phyloP scores from a whole-genome alignment of 2,113 vertebrate species.

The Amphiprion ocellaris region DNA sequence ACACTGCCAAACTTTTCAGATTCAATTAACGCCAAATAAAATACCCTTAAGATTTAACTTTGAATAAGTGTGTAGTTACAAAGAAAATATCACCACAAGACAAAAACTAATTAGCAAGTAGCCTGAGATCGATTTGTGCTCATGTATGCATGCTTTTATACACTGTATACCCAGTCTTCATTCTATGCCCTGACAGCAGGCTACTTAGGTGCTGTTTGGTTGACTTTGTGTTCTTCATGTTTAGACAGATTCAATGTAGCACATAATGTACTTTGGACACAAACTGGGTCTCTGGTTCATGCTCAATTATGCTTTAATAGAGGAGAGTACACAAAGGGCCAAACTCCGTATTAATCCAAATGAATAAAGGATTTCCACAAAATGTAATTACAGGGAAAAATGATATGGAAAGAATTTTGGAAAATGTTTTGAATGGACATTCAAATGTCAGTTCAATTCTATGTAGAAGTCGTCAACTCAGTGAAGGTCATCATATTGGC shows the following conservation, averaged over 20 bases:
- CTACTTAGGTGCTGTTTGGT: constrained; percentile 6
- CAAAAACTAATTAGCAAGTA: constrained; percentile 3
- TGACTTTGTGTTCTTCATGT: background rate
- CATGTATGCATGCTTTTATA: background rate
- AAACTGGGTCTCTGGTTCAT: background rate
- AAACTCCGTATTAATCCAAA: background rate
- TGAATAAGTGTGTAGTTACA: background rate
- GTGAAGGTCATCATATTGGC: background rate
- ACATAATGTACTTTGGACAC: background rate
- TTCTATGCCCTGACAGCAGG: background rate
- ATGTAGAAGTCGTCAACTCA: background rate
- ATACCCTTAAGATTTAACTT: background rate
- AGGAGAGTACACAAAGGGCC: constrained; percentile 4
- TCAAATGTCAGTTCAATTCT: background rate
- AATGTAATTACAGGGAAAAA: background rate
- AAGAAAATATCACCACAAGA: background rate
- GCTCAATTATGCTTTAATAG: constrained; percentile 11
- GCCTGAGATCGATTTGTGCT: background rate
- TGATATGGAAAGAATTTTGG: background rate
- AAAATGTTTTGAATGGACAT: background rate
- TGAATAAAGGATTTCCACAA: background rate
- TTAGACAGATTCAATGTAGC: constrained; percentile 19
- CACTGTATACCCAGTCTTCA: background rate
- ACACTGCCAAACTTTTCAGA: background rate
- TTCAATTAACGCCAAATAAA: background rate